Evolutionary conservation across 1,140 invertebrate genomes (phyloP), one percentile per base, ranked within the genome.

Genomic region (Drosophila saltans): DNA sequence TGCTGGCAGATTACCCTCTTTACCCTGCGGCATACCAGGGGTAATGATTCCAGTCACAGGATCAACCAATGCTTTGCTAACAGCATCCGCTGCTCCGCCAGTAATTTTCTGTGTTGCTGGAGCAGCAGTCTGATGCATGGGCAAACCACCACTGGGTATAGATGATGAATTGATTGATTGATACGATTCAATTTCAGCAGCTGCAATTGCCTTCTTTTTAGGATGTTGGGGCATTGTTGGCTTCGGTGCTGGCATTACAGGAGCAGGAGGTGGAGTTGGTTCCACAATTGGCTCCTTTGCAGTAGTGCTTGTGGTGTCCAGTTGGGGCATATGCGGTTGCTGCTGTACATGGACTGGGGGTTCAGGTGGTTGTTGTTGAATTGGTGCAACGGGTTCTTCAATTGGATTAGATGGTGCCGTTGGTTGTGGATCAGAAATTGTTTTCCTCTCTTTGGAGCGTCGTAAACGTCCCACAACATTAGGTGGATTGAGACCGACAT

Each of bases 1-100:
- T 41, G 83, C 83, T 16, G 90, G 90, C 24, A 91, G 48, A 59
- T 91, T 91, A 2, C 88, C 95, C 81, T 96, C 96, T 81, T 96
- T 96, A 36, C 95, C 95, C 78, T 96, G 95, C 0, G 85, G 90
- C 75, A 94, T 93, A 94, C 96, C 95, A 1, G 94, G 95, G 55
- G 95, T 95, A 43, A 97, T 92, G 75, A 96, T 93, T 8, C 96
- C 96, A 1, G 96, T 97, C 0, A 96, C 95, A 1, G 96, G 96
- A 93, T 97, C 96, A 28, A 96, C 95, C 8, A 96, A 85, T 5
- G 90, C 75, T 52, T 91, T 91, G 69, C 81, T 91, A 0, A 90
- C 90, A 1, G 83, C 83, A 73, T 91, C 90, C 5, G 90, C 90
- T 30, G 83, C 86, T 33, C 90, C 90, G 6, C 90, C 90, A 0